phyloP scores from a whole-genome alignment of 2,113 vertebrate species.

The Urocolius indicus region DNA sequence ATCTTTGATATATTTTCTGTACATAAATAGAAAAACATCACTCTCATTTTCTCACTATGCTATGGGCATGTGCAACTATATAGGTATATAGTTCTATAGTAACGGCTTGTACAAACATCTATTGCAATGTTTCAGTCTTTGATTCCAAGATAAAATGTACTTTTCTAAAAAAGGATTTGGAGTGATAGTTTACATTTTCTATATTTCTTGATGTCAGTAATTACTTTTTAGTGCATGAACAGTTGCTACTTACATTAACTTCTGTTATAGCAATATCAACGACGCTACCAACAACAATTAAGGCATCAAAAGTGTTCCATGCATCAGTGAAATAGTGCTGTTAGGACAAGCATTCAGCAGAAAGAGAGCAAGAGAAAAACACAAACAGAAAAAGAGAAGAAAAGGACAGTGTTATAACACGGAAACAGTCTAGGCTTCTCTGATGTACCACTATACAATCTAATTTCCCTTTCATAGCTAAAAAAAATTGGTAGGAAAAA shows the following conservation, averaged over 20 bases:
- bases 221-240: constrained; percentile 78
- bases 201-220: constrained; percentile 57
- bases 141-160: background rate
- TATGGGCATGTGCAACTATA: background rate
- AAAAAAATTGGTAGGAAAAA: constrained; percentile 53
- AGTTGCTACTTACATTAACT: constrained; percentile 97
- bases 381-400: constrained; percentile 81
- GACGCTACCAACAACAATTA: constrained; percentile 99
- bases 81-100: background rate
- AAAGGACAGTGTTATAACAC: constrained; percentile 82
- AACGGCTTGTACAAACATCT: constrained; percentile 11
- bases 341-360: constrained; percentile 86
- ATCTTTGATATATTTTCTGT: background rate
- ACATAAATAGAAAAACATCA: background rate
- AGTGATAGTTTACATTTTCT: constrained; percentile 36
- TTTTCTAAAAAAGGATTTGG: background rate
- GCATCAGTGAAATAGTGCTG: constrained; percentile 99
- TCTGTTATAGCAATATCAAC: constrained; percentile 99
- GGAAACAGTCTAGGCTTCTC: constrained; percentile 67
- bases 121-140: background rate
- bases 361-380: constrained; percentile 79
- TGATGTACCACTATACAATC: constrained; percentile 66
- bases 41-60: background rate
- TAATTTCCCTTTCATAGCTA: constrained; percentile 68
- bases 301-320: constrained; percentile 99